Conservation (phyloP, 1,140 invertebrate species). For the Drosophila azteca region DNA sequence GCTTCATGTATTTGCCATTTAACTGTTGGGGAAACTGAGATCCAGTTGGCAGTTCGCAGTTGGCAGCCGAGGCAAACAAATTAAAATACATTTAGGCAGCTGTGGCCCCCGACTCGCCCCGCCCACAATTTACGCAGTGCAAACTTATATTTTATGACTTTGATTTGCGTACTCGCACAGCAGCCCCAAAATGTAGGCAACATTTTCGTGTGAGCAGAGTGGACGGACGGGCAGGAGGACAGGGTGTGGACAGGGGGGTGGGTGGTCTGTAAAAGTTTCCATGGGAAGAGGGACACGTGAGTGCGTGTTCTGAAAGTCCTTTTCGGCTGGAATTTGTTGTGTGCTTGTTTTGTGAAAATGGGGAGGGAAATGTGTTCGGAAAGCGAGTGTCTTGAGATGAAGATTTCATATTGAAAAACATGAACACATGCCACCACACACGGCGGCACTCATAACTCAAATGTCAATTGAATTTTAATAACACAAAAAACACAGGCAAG, state of each 20-base stretch:
- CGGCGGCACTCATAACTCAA: constrained; percentile 34
- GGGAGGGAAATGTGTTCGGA: background rate
- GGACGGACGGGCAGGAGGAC: too few species aligned
- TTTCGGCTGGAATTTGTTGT: constrained; percentile 15
- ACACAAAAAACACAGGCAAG: constrained; percentile 21
- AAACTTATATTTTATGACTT: constrained; percentile 82
- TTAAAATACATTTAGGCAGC: constrained; percentile 82
- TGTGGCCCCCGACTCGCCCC: constrained; percentile 42
- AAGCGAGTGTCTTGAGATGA: background rate
- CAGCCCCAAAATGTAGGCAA: constrained; percentile 62
- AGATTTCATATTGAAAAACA: constrained; percentile 13
- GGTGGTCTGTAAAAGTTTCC: constrained; percentile 11
- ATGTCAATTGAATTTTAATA: constrained; percentile 80
- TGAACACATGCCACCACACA: constrained; percentile 30
- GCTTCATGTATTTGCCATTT: constrained; percentile 63
- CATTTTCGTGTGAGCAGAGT: constrained; percentile 6
- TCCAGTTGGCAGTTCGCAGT: constrained; percentile 5
- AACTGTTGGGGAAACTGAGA: constrained; percentile 14
- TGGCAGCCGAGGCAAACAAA: constrained; percentile 56
- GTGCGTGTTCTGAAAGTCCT: background rate
- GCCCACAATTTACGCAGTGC: constrained; percentile 74
- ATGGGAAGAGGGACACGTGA: background rate
- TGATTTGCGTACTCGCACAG: constrained; percentile 46
- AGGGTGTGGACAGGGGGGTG: background rate
- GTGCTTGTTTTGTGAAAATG: constrained; percentile 3